Percentiles rank a stretch among this genome's conserved stretches.
phyloP scores from a whole-genome alignment of 2,888 invertebrate species.

The Tipula lateralis region DNA sequence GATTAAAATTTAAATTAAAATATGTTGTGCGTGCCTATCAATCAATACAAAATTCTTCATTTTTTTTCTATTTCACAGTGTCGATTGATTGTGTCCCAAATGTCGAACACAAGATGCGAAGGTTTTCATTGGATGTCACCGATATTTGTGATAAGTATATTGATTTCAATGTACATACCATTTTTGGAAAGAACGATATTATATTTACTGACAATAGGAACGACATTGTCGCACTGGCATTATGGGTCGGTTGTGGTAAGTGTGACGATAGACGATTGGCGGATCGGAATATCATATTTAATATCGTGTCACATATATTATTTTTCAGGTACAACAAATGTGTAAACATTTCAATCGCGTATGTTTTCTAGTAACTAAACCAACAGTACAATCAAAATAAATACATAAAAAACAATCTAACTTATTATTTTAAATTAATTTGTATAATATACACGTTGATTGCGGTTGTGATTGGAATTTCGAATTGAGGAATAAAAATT shows the following conservation, averaged over 20 bases:
- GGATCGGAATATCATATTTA: constrained; percentile 29
- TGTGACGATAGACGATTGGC: constrained; percentile 37
- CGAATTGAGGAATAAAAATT: not conserved
- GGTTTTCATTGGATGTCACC: constrained; percentile 52
- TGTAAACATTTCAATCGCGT: constrained; percentile 86
- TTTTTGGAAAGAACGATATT: constrained; percentile 64
- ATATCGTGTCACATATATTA: not conserved
- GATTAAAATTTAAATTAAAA: not conserved
- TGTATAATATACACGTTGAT: not conserved
- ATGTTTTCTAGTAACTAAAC: constrained; percentile 61
- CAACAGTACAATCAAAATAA: not conserved
- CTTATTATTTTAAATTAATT: not conserved
- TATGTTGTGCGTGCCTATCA: not conserved
- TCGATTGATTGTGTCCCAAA: constrained; percentile 94
- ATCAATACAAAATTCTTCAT: not conserved
- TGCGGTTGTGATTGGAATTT: not conserved
- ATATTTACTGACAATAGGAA: constrained; percentile 63
- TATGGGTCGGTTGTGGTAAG: constrained; percentile 91
- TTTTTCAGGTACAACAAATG: constrained; percentile 82
- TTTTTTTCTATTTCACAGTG: constrained; percentile 58
- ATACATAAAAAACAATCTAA: not conserved
- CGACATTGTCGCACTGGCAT: constrained; percentile 77
- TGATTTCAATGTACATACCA: constrained; percentile 43
- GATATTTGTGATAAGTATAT: constrained; percentile 41
- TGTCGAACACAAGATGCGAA: constrained; percentile 93